Percentiles rank a stretch among this genome's conserved stretches.
Conservation (phyloP, 1,140 invertebrate genomes). For the Apis cerana region DNA sequence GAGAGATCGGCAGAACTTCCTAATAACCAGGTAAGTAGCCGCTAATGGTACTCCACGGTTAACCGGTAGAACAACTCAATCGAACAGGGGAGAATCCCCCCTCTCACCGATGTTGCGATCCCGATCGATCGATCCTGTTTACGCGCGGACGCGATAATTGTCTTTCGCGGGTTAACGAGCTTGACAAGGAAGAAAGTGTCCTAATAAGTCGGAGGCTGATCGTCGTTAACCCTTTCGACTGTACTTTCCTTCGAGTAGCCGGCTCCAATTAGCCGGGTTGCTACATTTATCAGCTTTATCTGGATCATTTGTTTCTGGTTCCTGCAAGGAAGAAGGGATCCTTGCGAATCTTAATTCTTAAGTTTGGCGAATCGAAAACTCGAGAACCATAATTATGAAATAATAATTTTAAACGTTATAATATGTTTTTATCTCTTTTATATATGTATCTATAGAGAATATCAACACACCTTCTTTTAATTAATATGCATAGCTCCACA, state of each 20-base stretch:
- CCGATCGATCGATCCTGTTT: slow-evolving; percentile 38
- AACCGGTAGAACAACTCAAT: slow-evolving; percentile 51
- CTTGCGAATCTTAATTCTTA: neutral
- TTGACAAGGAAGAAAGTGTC: neutral
- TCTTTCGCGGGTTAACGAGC: slow-evolving; percentile 44
- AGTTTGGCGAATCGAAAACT: neutral
- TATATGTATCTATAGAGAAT: too few species aligned
- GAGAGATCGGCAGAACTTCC: slow-evolving; percentile 42
- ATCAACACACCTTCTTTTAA: neutral
- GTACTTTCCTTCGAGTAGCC: neutral
- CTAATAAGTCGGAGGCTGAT: neutral
- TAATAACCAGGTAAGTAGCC: slow-evolving; percentile 49
- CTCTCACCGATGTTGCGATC: neutral
- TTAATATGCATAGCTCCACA: neutral
- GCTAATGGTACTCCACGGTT: slow-evolving; percentile 46
- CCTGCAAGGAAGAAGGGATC: neutral
- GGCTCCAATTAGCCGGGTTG: neutral
- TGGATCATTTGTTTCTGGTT: neutral
- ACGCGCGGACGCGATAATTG: slow-evolving; percentile 46
- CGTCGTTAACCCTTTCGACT: slow-evolving; percentile 7
- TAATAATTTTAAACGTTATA: too few species aligned
- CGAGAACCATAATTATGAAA: neutral
- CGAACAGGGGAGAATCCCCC: neutral
- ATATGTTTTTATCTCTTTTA: too few species aligned
- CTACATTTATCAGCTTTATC: slow-evolving; percentile 9